These are phyloP conservation scores for Drosophila nebulosa DNA, from an alignment of 1,140 invertebrate species.

Conservation along the genomic window DNA sequence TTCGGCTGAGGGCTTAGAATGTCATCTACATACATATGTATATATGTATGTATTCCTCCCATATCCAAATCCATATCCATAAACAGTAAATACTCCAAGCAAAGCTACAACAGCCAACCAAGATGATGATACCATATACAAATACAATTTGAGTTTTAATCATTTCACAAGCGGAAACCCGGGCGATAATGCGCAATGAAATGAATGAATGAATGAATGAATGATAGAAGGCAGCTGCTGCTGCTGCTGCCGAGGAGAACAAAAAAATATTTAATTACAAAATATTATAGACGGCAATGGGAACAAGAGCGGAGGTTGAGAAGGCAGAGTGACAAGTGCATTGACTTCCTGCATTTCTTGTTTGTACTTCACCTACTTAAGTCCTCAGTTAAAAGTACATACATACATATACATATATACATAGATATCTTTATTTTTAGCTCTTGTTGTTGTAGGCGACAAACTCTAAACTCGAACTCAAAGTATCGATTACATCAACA, in stretches of 20 bases:
- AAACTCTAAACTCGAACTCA: slow-evolving; percentile 29
- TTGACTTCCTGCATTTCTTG: slow-evolving; percentile 49
- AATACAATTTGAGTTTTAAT: slow-evolving; percentile 48
- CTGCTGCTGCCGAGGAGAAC: slow-evolving; percentile 5
- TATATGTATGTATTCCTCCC: too few relatives aligned
- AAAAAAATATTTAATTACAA: slow-evolving; percentile 61
- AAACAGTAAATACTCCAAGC: neutral
- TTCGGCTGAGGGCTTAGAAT: slow-evolving; percentile 1
- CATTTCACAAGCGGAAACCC: slow-evolving; percentile 39
- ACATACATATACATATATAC: too few relatives aligned
- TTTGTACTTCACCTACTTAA: slow-evolving; percentile 59
- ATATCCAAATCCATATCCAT: neutral
- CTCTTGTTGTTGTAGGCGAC: slow-evolving; percentile 36
- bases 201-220: slow-evolving; percentile 8
- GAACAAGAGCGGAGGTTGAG: neutral
- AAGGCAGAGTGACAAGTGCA: slow-evolving; percentile 23
- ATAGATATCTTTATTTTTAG: neutral
- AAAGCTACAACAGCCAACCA: too few relatives aligned
- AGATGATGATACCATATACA: neutral
- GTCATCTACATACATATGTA: neutral
- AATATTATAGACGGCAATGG: slow-evolving; percentile 3
- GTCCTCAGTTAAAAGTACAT: slow-evolving; percentile 26
- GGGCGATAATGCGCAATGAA: neutral
- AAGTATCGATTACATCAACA: slow-evolving; percentile 60
- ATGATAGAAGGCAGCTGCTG: slow-evolving; percentile 15